Evolutionary conservation across 1,140 invertebrate species (phyloP), one percentile per base, ranked within the genome.

Genomic region (Magallana ariakensis): DNA sequence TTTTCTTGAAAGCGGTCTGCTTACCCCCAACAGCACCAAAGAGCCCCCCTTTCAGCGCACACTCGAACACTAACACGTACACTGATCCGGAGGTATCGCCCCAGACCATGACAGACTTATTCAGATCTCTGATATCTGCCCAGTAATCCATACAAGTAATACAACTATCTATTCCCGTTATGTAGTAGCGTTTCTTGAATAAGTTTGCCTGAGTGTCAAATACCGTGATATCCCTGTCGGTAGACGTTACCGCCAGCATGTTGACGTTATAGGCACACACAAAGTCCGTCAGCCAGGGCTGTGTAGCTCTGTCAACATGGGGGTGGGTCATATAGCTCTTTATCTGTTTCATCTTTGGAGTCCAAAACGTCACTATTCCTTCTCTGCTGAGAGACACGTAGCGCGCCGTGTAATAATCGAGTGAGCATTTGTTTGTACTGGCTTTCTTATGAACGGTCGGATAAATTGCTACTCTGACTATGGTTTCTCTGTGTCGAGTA

Each of bases 21-120:
- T 89, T 91, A 19, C 86, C 80, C 6, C 83, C 80, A 19, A 89
- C 58, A 13, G 89, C 84, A 5, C 90, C 92, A 86, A 93, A 92
- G 1, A 89, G 87, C 19, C 91, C 90, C 46, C 90, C 90, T 83
- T 85, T 60, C 10, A 92, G 58, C 80, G 87, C 70, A 4, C 89
- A 84, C 9, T 91, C 87, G 80, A 94, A 92, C 54, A 87, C 88
- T 53, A 94, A 54, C 10, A 87, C 84, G 70, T 80, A 88, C 0
- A 94, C 90, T 58, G 88, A 91, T 8, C 94, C 94, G 0, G 89
- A 88, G 1, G 89, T 90, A 87, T 94, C 93, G 5, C 94, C 94
- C 85, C 90, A 91, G 3, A 93, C 3, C 5, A 94, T 86, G 10
- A 93, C 80, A 0, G 90, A 90, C 16, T 87, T 83, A 57, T 91